phyloP scores from a whole-genome alignment of 2,797 vertebrate genomes.

The Squalus acanthias region DNA sequence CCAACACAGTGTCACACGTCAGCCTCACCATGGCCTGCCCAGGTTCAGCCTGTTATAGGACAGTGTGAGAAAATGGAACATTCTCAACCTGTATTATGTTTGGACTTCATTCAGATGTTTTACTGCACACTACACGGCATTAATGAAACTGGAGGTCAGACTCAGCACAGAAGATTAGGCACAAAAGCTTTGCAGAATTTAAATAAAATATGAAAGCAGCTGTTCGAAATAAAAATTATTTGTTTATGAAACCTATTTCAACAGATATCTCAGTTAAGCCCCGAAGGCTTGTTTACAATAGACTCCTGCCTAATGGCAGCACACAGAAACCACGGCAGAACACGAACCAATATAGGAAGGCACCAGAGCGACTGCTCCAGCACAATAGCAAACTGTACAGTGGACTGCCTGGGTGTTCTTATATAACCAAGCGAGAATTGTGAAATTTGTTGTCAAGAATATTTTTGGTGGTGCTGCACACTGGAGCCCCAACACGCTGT shows the following conservation, averaged over 20 bases:
- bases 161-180: not conserved
- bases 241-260: slow-evolving; percentile 31
- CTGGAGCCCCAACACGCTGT: not conserved
- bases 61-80: slow-evolving; percentile 34
- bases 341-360: no score
- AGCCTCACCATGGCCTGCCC: not conserved
- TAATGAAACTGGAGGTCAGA: slow-evolving; percentile 1
- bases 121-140: not conserved
- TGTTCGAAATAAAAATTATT: slow-evolving; percentile 32
- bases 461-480: not conserved
- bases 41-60: not conserved
- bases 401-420: not conserved
- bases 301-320: not conserved
- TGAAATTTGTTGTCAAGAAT: no score
- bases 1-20: slow-evolving; percentile 11
- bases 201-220: slow-evolving; percentile 28
- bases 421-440: no score
- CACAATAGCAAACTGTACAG: not conserved
- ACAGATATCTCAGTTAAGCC: not conserved
- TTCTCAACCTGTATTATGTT: slow-evolving; percentile 11
- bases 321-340: no score
- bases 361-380: not conserved
- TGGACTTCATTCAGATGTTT: slow-evolving; percentile 15
- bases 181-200: slow-evolving; percentile 21
- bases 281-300: not conserved